Percentiles rank a stretch among this genome's conserved stretches.
phyloP scores from a whole-genome alignment of 2,797 vertebrate genomes.

The Myotis planiceps region DNA sequence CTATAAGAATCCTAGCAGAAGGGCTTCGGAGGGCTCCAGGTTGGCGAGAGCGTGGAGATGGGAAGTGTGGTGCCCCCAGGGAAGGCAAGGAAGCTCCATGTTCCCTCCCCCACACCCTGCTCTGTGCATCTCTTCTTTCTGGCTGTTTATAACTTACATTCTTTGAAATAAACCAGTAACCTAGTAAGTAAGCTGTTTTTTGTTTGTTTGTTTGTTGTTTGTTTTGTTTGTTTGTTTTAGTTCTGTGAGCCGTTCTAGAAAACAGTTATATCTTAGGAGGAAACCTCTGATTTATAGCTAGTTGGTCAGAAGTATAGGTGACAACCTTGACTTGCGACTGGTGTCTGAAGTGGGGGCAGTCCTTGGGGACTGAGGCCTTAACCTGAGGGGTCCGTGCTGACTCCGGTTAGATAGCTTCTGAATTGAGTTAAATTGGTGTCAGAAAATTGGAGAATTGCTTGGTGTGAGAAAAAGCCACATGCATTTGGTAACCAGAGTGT shows the following conservation, averaged over 20 bases:
- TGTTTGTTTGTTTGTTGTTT: too few relatives aligned
- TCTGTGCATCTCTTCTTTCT: not conserved
- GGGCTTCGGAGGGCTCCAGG: not conserved
- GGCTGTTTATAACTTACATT: not conserved
- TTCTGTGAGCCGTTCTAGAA: not conserved
- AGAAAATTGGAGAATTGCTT: not conserved
- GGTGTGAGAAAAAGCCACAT: not conserved
- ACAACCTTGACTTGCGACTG: not conserved
- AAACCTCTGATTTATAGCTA: not conserved
- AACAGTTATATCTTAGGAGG: not conserved
- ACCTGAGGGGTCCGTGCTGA: not conserved
- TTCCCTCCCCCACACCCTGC: too few relatives aligned
- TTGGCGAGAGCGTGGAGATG: not conserved
- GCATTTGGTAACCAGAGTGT: not conserved
- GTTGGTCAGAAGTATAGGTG: not conserved
- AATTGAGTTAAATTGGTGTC: not conserved
- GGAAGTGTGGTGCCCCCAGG: accelerated
- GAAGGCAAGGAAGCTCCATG: accelerated
- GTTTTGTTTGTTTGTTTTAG: not conserved
- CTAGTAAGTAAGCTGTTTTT: not conserved
- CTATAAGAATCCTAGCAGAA: not conserved
- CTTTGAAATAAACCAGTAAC: not conserved
- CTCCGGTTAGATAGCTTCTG: not conserved
- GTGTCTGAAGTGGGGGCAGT: not conserved
- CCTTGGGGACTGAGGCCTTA: not conserved